Conservation (phyloP, 2,797 vertebrate species). For the Coluber constrictor region DNA sequence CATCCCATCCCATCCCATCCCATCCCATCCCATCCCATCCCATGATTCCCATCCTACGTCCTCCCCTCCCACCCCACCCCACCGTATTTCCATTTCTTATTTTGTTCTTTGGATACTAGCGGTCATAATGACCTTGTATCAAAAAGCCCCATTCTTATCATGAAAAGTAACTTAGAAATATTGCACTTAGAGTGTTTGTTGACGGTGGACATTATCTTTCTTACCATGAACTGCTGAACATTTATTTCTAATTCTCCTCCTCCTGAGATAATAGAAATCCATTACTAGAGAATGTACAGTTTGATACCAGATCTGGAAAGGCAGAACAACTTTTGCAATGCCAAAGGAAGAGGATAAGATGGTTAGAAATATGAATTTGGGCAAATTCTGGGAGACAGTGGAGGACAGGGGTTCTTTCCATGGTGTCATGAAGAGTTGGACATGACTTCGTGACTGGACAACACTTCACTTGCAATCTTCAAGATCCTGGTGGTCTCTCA, state of each 20-base stretch:
- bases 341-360: background rate
- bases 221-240: background rate
- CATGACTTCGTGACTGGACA: background rate
- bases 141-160: background rate
- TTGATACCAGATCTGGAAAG: conserved; percentile 20
- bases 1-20: background rate
- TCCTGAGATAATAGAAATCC: background rate
- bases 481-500: conserved; percentile 22
- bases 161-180: background rate
- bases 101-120: background rate
- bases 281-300: background rate
- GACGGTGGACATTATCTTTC: background rate
- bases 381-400: background rate
- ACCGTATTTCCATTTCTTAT: background rate
- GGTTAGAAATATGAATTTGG: background rate
- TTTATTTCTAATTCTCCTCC: background rate
- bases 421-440: background rate
- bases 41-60: too few relatives aligned
- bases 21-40: too few relatives aligned
- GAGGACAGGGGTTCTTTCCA: background rate
- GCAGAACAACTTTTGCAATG: background rate
- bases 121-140: background rate
- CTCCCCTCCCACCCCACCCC: background rate
- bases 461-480: conserved; percentile 21
- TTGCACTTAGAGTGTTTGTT: background rate